phyloP scores from a whole-genome alignment of 2,888 invertebrate species.

The Drosophila nr. medialis region DNA sequence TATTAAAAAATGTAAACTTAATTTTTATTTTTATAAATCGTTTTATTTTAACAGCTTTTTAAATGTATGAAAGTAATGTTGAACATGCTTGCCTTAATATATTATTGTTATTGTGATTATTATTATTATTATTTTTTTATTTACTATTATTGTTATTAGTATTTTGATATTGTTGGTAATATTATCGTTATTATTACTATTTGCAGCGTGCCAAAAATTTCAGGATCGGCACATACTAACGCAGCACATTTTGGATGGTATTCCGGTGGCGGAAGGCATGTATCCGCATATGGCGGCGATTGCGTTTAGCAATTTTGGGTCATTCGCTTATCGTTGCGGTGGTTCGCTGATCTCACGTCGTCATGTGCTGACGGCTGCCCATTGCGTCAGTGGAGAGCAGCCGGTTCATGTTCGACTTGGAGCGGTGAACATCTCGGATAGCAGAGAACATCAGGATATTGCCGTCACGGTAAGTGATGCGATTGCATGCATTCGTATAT shows the following conservation, averaged over 20 bases:
- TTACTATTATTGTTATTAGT: not conserved
- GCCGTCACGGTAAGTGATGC: constrained; percentile 60
- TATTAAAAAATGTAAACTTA: not conserved
- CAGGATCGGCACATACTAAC: constrained; percentile 33
- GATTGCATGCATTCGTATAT: not conserved
- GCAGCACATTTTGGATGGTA: constrained; percentile 78
- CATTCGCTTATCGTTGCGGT: constrained; percentile 70
- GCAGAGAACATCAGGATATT: constrained; percentile 50
- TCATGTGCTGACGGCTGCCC: constrained; percentile 81
- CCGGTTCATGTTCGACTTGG: constrained; percentile 80
- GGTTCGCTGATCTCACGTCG: constrained; percentile 77
- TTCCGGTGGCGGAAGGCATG: constrained; percentile 65
- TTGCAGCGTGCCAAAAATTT: constrained; percentile 31
- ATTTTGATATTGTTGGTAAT: not conserved
- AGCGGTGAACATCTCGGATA: constrained; percentile 60
- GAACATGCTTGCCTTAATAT: not conserved
- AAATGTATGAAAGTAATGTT: not conserved
- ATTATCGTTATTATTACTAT: not conserved
- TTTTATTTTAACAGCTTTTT: not conserved
- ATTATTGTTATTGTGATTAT: not conserved
- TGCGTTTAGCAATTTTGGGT: constrained; percentile 58
- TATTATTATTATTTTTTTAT: not conserved
- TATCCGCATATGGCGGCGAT: constrained; percentile 83
- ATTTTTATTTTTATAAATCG: not conserved
- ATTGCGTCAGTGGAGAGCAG: constrained; percentile 67